Conservation (phyloP, 2,113 vertebrate genomes). For the Bubo bubo region DNA sequence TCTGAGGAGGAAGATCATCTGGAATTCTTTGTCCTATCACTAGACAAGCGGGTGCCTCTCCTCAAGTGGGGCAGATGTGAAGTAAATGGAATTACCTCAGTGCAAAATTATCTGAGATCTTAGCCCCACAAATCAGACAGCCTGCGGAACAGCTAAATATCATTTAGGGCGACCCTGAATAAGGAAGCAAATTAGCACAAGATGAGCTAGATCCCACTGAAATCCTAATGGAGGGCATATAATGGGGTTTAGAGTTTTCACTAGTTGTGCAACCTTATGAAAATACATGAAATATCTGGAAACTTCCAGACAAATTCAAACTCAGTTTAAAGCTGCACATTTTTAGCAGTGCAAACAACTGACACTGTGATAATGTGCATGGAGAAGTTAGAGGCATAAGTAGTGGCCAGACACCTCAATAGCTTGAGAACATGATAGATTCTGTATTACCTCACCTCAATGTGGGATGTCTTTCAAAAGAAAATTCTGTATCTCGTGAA, state of each 20-base stretch:
- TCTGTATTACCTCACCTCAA: neutral
- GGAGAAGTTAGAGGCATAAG: neutral
- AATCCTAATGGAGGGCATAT: neutral
- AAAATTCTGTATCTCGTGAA: neutral
- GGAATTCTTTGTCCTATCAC: constrained; percentile 11
- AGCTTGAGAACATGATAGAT: neutral
- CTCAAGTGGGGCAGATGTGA: constrained; percentile 2
- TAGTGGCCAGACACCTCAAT: neutral
- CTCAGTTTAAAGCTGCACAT: neutral
- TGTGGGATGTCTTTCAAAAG: neutral
- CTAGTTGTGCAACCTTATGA: neutral
- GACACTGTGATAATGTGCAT: neutral
- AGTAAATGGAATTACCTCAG: neutral
- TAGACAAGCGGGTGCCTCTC: constrained; percentile 15
- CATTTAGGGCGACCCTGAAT: neutral
- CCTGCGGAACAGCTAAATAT: neutral
- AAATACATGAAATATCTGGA: neutral
- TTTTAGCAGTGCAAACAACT: neutral
- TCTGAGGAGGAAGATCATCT: neutral
- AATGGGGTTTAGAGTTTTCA: neutral
- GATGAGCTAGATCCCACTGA: neutral
- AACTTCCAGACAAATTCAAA: neutral
- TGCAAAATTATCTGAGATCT: neutral
- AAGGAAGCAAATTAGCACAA: neutral
- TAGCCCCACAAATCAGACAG: neutral